Evolutionary conservation across 2,888 invertebrate species (phyloP).

Genomic region (Ephialtes manifestator): DNA sequence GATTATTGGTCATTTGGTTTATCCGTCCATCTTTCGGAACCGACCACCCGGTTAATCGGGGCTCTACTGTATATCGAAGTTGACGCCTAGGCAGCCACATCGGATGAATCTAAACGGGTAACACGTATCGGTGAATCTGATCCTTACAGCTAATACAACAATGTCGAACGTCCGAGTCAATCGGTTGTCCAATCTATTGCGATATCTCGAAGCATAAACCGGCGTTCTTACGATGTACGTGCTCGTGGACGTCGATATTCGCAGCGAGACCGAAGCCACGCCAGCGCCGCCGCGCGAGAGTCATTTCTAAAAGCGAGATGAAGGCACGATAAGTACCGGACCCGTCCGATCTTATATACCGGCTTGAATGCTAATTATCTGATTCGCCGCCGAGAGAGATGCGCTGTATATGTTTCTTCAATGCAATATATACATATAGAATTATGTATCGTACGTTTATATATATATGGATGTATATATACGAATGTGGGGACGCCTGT

Average conservation of each 20-base stretch:
- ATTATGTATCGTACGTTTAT: conserved; percentile 13
- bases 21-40: no score
- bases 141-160: conserved; percentile 65
- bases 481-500: conserved; percentile 37
- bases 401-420: conserved; percentile 51
- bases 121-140: conserved; percentile 57
- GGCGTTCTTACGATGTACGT: conserved; percentile 47
- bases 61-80: conserved; percentile 2
- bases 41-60: no score
- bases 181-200: conserved; percentile 58
- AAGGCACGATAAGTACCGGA: conserved; percentile 75
- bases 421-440: conserved; percentile 24
- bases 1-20: no score
- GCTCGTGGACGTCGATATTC: conserved; percentile 29
- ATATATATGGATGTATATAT: conserved; percentile 1
- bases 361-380: conserved; percentile 84
- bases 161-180: conserved; percentile 66
- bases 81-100: conserved; percentile 24
- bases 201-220: conserved; percentile 52
- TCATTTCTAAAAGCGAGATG: conserved; percentile 78
- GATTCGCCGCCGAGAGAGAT: conserved; percentile 75
- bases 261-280: not conserved
- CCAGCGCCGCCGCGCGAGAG: conserved; percentile 67
- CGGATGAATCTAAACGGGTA: conserved; percentile 27
- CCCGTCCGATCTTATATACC: conserved; percentile 66